Conservation (phyloP, 2,888 invertebrate species). For the Hesperia comma region DNA sequence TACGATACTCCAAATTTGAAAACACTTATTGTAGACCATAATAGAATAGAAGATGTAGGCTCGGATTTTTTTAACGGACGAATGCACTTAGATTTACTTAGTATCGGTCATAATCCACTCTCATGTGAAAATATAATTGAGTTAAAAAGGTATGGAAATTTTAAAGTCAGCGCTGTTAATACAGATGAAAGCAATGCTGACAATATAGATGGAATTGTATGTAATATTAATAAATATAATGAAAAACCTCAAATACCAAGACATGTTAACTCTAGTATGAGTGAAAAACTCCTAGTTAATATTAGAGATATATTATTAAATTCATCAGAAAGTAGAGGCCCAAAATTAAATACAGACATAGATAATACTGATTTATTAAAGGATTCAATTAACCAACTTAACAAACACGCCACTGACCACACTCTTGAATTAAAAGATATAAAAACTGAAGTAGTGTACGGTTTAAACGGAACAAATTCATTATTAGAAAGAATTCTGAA, state of each 20-base stretch:
- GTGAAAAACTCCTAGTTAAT: not conserved
- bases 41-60: constrained; percentile 36
- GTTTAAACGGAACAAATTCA: constrained; percentile 13
- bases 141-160: constrained; percentile 16
- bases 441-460: constrained; percentile 11
- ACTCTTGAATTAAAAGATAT: constrained; percentile 13
- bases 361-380: constrained; percentile 6
- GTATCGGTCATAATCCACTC: constrained; percentile 40
- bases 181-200: constrained; percentile 37
- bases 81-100: constrained; percentile 29
- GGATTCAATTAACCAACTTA: not conserved
- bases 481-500: constrained; percentile 26
- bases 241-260: not conserved
- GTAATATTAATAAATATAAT: constrained; percentile 14
- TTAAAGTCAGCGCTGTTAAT: constrained; percentile 35
- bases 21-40: constrained; percentile 37
- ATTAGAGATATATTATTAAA: constrained; percentile 23
- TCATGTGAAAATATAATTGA: constrained; percentile 35
- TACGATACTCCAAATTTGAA: constrained; percentile 32
- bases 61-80: constrained; percentile 16
- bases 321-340: not conserved
- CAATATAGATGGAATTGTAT: constrained; percentile 40
- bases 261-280: not conserved
- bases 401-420: constrained; percentile 10
- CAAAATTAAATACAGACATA: not conserved